These are phyloP conservation scores for Lepidurus packardi DNA, from an alignment of 1,140 invertebrate genomes.

Conservation along the genomic window DNA sequence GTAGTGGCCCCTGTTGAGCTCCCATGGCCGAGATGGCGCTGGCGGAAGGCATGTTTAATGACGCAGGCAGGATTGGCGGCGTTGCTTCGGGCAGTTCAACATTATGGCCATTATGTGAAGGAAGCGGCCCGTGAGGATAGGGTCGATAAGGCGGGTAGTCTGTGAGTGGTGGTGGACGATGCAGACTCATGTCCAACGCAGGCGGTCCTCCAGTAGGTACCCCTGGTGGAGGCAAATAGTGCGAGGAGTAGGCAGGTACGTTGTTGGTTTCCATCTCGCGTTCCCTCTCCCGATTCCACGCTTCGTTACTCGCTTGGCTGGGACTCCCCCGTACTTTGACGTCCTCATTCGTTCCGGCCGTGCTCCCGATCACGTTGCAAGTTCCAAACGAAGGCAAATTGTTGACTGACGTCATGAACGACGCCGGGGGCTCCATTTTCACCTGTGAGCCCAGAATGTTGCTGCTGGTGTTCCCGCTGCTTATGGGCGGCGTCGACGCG, in stretches of 20 bases:
- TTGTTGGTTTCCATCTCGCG: not conserved
- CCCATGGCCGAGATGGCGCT: constrained; percentile 34
- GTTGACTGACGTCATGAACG: not conserved
- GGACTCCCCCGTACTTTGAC: not conserved
- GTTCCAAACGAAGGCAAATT: not conserved
- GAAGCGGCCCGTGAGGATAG: not conserved
- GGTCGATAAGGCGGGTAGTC: constrained; percentile 5
- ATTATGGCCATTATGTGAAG: not conserved
- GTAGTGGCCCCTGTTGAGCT: constrained; percentile 36
- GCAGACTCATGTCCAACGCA: constrained; percentile 6
- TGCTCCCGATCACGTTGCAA: not conserved
- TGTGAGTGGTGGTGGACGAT: not conserved
- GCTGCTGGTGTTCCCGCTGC: not conserved
- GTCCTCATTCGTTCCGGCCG: not conserved
- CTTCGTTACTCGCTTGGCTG: not conserved
- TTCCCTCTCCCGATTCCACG: not conserved
- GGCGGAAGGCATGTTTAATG: constrained; percentile 22
- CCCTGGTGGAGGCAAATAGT: not conserved
- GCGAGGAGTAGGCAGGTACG: not conserved
- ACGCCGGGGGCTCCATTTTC: not conserved
- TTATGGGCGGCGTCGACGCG: not conserved
- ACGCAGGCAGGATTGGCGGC: not conserved
- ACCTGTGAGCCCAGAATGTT: not conserved
- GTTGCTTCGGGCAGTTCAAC: not conserved
- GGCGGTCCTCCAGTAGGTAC: not conserved